Evolutionary conservation across 2,113 vertebrate species (phyloP).

Genomic region (Hippocampus comes): DNA sequence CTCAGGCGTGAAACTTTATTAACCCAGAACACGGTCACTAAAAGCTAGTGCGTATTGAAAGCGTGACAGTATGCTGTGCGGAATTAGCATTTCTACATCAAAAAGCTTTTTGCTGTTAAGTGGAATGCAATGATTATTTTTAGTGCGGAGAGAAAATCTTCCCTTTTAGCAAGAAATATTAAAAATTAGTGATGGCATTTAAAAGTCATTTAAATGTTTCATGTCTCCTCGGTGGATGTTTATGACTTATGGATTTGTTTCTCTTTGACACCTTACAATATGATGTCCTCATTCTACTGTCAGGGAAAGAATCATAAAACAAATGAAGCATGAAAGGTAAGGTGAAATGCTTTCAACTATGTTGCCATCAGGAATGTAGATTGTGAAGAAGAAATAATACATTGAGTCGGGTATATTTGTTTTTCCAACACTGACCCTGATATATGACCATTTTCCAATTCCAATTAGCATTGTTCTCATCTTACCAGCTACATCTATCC

Average conservation of each 20-base stretch:
- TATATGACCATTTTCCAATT: neutral
- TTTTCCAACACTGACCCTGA: neutral
- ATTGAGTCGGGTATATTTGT: neutral
- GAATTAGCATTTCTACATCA: conserved; percentile 97
- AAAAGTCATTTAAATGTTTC: conserved; percentile 57
- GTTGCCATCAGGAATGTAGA: neutral
- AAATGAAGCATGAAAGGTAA: neutral
- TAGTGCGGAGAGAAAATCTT: conserved; percentile 80
- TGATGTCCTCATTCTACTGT: conserved; percentile 53
- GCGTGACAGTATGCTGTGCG: conserved; percentile 93
- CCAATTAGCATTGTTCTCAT: neutral
- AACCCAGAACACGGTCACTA: conserved; percentile 85
- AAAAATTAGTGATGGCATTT: conserved; percentile 67
- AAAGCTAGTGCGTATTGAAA: conserved; percentile 93
- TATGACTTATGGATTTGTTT: conserved; percentile 66
- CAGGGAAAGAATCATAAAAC: conserved; percentile 42
- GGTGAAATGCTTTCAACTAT: neutral
- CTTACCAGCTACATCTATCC: neutral
- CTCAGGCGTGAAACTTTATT: conserved; percentile 81
- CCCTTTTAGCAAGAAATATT: conserved; percentile 76
- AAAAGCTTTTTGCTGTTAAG: conserved; percentile 95
- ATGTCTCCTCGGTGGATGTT: conserved; percentile 51
- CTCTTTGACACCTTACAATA: conserved; percentile 55
- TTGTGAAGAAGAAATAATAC: neutral
- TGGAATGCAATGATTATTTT: conserved; percentile 90